Evolutionary conservation across 2,113 vertebrate species (phyloP), one percentile per base, ranked within the genome.

Genomic region (Saccopteryx leptura): DNA sequence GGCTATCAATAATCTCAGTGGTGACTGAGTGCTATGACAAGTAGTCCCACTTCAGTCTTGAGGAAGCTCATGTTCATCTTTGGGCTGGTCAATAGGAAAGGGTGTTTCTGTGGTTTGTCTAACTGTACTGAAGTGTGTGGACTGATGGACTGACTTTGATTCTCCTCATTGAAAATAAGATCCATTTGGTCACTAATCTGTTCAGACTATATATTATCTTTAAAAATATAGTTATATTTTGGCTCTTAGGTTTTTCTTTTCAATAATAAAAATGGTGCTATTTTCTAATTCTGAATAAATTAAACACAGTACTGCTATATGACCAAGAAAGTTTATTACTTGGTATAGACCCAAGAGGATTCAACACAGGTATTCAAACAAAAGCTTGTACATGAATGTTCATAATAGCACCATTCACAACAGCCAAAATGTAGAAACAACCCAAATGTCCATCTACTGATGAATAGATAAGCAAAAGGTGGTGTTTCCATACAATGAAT

Each of bases 231-330:
- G n/a, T 85, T 90, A 19, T n/a, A n/a, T 82, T 71, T 94, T 69
- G 19, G 46, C 65, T 81, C 18, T 58, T 92, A 31, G 66, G 31
- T 61, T 88, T 93, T 95, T 93, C 69, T 88, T 93, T 91, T 68
- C n/a, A 68, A 31, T 69, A 91, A 69, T 88, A 58, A 88, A 81
- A 92, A 18, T 63, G 28, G 23, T 80, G 26, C 17, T 52, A 61
- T 48, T 78, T 8, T 74, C 26, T 95, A 23, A 78, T 91, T 91
- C 65, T 68, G 66, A 79, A 7, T 83, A 78, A 90, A 24, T 87
- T 86, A 56, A 95, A 71, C 52, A 91, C 14, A 60, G 58, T 74
- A 46, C n/a, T 75, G 26, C 19, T 48, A 33, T 68, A 74, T 78
- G 88, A 56, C 60, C 18, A 26, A 61, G 39, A 26, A 69, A 69